Conservation (phyloP, 2,113 vertebrate species). For the Phycodurus eques region DNA sequence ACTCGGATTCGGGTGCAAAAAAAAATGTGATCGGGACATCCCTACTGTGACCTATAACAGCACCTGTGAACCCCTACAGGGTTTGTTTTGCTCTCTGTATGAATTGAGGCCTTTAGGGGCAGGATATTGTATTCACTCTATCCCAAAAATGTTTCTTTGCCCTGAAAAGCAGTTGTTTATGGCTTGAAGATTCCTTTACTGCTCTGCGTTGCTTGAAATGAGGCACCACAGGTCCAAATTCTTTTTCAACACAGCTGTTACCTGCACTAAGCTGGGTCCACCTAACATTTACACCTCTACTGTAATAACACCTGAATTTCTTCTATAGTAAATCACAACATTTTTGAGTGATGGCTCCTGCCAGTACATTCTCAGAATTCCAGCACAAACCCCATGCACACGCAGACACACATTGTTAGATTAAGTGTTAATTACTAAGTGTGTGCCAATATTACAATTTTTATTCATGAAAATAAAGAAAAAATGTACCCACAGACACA, state of each 20-base stretch:
- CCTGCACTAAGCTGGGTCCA: not conserved
- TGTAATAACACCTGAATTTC: conserved; percentile 2
- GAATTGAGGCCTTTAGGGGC: not conserved
- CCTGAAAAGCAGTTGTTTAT: not conserved
- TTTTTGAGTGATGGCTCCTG: not conserved
- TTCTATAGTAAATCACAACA: not conserved
- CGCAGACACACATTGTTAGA: not conserved
- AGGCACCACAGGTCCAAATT: conserved; percentile 9
- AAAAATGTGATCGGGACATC: no score
- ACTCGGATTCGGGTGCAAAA: no score
- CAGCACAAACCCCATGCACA: not conserved
- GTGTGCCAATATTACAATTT: conserved; percentile 1
- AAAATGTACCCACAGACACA: conserved; percentile 4
- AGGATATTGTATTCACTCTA: not conserved
- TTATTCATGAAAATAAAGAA: not conserved
- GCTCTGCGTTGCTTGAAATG: not conserved
- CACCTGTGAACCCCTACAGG: not conserved
- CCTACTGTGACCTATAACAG: no score
- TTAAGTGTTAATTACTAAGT: conserved; percentile 24
- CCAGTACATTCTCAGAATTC: not conserved
- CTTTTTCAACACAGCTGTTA: not conserved
- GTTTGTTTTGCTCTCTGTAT: not conserved
- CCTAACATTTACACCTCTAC: not conserved
- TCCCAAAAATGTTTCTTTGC: not conserved
- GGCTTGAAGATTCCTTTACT: not conserved